Base-by-base conservation (phyloP, 1,140 invertebrate species). In the Euschistus heros region DNA sequence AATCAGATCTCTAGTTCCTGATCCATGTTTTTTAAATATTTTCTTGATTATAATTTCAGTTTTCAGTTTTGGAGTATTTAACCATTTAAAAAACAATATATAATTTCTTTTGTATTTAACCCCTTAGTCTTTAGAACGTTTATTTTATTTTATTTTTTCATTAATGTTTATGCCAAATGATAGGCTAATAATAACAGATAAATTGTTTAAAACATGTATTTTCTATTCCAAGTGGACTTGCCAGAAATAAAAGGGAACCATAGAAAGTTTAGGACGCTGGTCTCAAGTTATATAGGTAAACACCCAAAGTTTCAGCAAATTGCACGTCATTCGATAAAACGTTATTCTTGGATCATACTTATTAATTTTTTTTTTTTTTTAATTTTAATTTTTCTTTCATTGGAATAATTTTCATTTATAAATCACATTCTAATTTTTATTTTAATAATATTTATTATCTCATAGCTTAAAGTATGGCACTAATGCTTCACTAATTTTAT, bases 181-280 rank as follows among this genome's bases (percentile, higher is more conserved):
- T 37, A 37, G 33, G 33, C 33, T 37, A 37, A 37, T 37, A 37
- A 37, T 37, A 6, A 37, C 1, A 37, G 33, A 37, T 37, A 37
- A 37, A 37, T 6, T 37, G 33, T 37, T n/a, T 37, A 37, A 37
- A 37, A 37, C 33, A 27, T 66, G 59, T 66, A 47, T 66, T 68
- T 63, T 69, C 54, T 68, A 42, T 69, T 70, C 75, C 73, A 77
- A 94, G 91, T 94, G 88, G 91, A 94, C 85, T 86, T 94, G 79
- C 91, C 91, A 78, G 90, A 93, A 85, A 91, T 94, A 82, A 94
- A 94, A 83, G 92, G 92, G 77, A 92, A 92, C 79, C 92, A 95
- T 83, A 89, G 92, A 82, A 94, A 94, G 86, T 96, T 96, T 88
- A 87, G 92, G 83, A 94, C 91, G 77, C 86, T 96, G 82, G 92